Base-by-base conservation (phyloP, 2,888 invertebrate genomes). In the Teleiodes luculella region DNA sequence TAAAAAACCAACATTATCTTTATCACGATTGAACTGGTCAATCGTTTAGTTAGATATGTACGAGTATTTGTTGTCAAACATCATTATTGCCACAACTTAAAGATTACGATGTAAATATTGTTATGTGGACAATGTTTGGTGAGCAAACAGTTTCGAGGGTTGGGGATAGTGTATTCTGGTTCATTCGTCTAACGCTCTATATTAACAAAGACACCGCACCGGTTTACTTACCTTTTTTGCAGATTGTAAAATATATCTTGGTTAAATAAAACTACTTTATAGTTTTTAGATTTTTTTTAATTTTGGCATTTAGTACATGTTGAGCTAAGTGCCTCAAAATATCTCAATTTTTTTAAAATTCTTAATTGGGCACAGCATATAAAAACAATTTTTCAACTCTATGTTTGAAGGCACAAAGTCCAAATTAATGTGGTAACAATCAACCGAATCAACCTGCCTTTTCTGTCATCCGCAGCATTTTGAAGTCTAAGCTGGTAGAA, bases 101-200 rank as follows among this genome's bases (percentile, higher is more conserved):
- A 78, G 77, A 78, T 80, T 78, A 78, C 70, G 78, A 76, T 71
- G 76, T 79, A 74, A 79, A 76, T 78, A 78, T 73, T 78, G 76
- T 80, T 72, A 74, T 74, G 74, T 75, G 72, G 81, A 81, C 82
- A 86, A 81, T 82, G 80, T 85, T 85, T 83, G 82, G 74, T 72
- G 70, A 61, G 74, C 78, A 80, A 86, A 83, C 83, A 72, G 43
- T 57, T 57, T 62, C 16, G 43, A n/a, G 28, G 13, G 3, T n/a
- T 6, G 43, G 43, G 28, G 6, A 18, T 20, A 37, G 37, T n/a
- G 36, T 13, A 16, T 18, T 4, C 11, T 18, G 11, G 11, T 41
- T 18, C 39, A 20, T n/a, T 33, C 33, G 33, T 8, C 33, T n/a
- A 6, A 11, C 2, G 4, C 33, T 3, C 3, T 6, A 33, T 33